Base-by-base conservation (phyloP, 2,888 invertebrate genomes). In the Orthosia gothica region DNA sequence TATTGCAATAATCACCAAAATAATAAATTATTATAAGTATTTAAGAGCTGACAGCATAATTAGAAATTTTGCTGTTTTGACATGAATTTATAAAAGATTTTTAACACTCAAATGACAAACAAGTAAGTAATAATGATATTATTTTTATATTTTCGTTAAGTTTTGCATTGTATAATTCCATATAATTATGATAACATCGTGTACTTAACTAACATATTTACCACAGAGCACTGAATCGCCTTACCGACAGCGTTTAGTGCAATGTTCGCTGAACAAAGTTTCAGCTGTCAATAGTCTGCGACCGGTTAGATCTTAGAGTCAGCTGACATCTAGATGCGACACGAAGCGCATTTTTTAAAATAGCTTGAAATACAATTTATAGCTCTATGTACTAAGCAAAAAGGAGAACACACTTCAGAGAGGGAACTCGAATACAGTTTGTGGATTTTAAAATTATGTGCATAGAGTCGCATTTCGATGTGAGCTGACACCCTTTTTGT, bases 131-230 rank as follows among this genome's bases (percentile, higher is more conserved):
- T 16, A 61, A 70, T 72, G 18, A 73, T 84, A 72, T 75, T 68
- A 58, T 65, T 52, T 58, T 49, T 66, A 67, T 67, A 55, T 54
- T 67, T 61, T 54, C 47, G 70, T 83, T 83, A 74, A 81, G 71
- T 80, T 84, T 77, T 74, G 61, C 26, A 67, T 72, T 77, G 23
- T 77, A 69, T 74, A 69, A 58, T 70, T 72, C 72, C 18, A 63
- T 66, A 67, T 52, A 63, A 66, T 61, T 64, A 62, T 52, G 9
- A 64, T 72, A 70, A 62, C 63, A 59, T 63, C 45, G 23, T 76
- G 76, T 87, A 87, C 85, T 87, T 86, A 86, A 81, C 76, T 77
- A 77, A 83, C 58, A 45, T 74, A 73, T 72, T 81, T 73, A 81
- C n/a, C 20, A 54, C 11, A 70, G 20, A 70, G 26, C 3, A 26